Base-by-base conservation (phyloP, 92 coral and sea anemone species). In the Bergia sp. region DNA sequence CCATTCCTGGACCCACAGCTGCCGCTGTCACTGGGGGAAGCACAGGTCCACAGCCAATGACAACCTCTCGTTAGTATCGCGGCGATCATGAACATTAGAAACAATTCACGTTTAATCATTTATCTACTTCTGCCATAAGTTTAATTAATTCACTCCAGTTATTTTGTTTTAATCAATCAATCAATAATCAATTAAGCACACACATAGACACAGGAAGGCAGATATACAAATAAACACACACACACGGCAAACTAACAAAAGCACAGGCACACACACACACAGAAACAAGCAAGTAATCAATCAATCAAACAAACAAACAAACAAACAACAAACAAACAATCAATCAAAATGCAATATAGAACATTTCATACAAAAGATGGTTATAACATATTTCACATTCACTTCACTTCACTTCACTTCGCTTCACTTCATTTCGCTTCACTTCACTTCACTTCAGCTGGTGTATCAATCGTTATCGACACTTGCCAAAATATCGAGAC, bases 1-100 rank as follows among this genome's bases (percentile, higher is more conserved):
- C 77, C 42, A 12, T 9, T 3, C 77, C 77, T 44, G 20, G 7
- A 37, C 77, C 77, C 16, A 73, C 77, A 38, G 39, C 44, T 38
- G 77, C 77, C 12, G 45, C 77, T 16, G 45, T 16, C 77, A 73
- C 77, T 10, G 77, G 77, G 6, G 77, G 77, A 20, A 73, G 77
- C 7, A 73, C 74, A 11, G 74, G 74, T 21, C 7, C 77, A 38
- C 42, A 39, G 16, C 77, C 77, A 12, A 29, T 29, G 29, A 73
- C 77, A 12, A 5, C 45, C 42, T 39, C 77, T 37, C 45, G 77
- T 73, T 73, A 73, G 77, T 37, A 73, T 37, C 41, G 41, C 16
- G 5, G 0, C 77, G 41, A 20, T 9, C 18, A 11, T 38, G 77
- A 73, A 37, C 23, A 21, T 37, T 67, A 8, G 8, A 21, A 21